Conservation (phyloP, 2,797 vertebrate genomes). For the Aplochiton taeniatus region DNA sequence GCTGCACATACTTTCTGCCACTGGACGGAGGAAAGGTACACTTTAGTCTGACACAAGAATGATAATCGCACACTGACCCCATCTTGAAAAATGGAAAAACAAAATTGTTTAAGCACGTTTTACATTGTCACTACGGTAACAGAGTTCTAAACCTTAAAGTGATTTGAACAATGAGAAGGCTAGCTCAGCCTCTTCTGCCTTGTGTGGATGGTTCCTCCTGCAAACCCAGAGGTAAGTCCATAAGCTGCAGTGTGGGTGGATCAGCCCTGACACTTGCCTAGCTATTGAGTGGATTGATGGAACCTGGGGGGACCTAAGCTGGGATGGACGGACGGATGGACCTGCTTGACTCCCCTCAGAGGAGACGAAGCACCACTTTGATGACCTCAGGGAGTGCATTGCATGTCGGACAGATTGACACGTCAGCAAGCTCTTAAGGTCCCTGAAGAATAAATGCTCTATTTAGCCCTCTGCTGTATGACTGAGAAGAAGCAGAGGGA, state of each 20-base stretch:
- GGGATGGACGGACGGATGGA: conserved; percentile 49
- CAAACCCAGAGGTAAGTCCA: conserved; percentile 19
- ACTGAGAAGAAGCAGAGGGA: conserved; percentile 30
- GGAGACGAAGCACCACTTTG: conserved; percentile 56
- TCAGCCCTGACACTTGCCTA: conserved; percentile 38
- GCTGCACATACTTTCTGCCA: too few species aligned
- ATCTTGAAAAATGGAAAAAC: too few species aligned
- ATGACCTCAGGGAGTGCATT: conserved; percentile 41
- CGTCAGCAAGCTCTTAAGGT: conserved; percentile 53
- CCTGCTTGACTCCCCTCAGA: conserved; percentile 44
- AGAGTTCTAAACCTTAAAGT: too few species aligned
- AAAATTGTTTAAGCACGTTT: too few species aligned
- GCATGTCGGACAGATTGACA: conserved; percentile 61
- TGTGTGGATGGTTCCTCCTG: conserved; percentile 20
- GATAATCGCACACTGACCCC: too few species aligned
- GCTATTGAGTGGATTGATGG: conserved; percentile 45
- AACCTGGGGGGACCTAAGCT: conserved; percentile 35
- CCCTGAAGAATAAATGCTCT: conserved; percentile 46
- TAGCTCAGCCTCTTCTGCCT: conserved; percentile 17
- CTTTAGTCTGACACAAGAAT: too few species aligned
- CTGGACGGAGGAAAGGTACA: too few species aligned
- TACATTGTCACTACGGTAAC: too few species aligned
- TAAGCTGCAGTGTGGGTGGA: conserved; percentile 40
- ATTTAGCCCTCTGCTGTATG: conserved; percentile 65
- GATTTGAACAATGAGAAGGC: conserved; percentile 13